A percentile compares a stretch with the other conserved stretches of the same genome.
Conservation (phyloP, 2,888 invertebrate genomes). For the Meganola albula region DNA sequence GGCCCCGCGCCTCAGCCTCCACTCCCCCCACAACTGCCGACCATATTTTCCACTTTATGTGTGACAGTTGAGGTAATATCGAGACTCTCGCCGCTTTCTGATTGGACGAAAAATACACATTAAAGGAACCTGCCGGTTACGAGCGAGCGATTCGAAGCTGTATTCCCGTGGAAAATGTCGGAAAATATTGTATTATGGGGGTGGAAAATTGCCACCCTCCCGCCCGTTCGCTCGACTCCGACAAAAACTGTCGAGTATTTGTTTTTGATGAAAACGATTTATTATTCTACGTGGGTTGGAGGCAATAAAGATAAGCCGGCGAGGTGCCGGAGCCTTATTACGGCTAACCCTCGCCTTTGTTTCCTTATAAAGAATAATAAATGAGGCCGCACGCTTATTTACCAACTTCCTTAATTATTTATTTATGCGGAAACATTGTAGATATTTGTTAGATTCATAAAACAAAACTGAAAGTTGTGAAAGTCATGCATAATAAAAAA, state of each 20-base stretch:
- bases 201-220: slow-evolving; percentile 77
- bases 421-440: slow-evolving; percentile 72
- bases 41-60: slow-evolving; percentile 80
- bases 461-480: neutral
- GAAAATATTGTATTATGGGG: slow-evolving; percentile 79
- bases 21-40: slow-evolving; percentile 72
- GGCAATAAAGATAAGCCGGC: slow-evolving; percentile 78
- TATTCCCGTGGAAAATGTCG: slow-evolving; percentile 79
- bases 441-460: slow-evolving; percentile 60
- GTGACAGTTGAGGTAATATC: slow-evolving; percentile 80
- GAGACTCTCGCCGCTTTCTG: slow-evolving; percentile 77
- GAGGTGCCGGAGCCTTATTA: slow-evolving; percentile 78
- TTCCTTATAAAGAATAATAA: slow-evolving; percentile 79
- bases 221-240: slow-evolving; percentile 74
- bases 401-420: slow-evolving; percentile 76
- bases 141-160: slow-evolving; percentile 77
- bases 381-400: slow-evolving; percentile 76
- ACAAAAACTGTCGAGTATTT: slow-evolving; percentile 79
- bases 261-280: slow-evolving; percentile 79
- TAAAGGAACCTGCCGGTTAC: slow-evolving; percentile 76
- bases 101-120: slow-evolving; percentile 80
- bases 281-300: slow-evolving; percentile 79
- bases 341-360: slow-evolving; percentile 79
- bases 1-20: slow-evolving; percentile 28
- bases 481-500: too few species aligned